phyloP scores from a whole-genome alignment of 2,113 vertebrate species.

The Nycticorax nycticorax region DNA sequence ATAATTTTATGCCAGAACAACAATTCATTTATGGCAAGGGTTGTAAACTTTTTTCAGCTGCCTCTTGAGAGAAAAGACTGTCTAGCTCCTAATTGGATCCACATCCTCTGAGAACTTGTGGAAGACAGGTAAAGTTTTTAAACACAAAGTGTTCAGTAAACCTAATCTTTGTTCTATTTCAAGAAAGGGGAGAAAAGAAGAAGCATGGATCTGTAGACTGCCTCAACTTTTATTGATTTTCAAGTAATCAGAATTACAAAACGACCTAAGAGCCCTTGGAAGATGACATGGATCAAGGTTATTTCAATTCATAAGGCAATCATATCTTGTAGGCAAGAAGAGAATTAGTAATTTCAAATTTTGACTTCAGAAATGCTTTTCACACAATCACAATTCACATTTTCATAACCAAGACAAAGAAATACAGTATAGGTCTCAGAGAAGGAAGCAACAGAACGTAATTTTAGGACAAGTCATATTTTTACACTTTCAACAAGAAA shows the following conservation, averaged over 20 bases:
- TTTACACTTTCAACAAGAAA: not conserved
- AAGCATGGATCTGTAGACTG: not conserved
- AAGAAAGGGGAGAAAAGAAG: not conserved
- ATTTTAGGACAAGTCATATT: not conserved
- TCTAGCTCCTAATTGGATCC: not conserved
- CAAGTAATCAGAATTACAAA: not conserved
- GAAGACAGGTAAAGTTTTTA: not conserved
- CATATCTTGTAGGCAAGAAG: not conserved
- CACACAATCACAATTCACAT: not conserved
- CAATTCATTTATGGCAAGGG: not conserved
- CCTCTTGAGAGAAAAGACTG: not conserved
- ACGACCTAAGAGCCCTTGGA: not conserved
- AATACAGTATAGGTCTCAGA: not conserved
- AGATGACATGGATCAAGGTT: not conserved
- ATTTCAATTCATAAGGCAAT: not conserved
- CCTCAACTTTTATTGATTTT: not conserved
- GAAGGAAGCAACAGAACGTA: not conserved
- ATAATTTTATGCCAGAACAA: not conserved
- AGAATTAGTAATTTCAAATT: not conserved
- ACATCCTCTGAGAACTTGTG: not conserved
- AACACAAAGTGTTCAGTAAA: not conserved
- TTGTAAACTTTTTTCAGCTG: not conserved
- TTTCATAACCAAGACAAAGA: not conserved
- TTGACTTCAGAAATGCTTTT: not conserved
- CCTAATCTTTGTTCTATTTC: not conserved